Conservation (phyloP, 2,888 invertebrate genomes). For the Dendrolimus houi region DNA sequence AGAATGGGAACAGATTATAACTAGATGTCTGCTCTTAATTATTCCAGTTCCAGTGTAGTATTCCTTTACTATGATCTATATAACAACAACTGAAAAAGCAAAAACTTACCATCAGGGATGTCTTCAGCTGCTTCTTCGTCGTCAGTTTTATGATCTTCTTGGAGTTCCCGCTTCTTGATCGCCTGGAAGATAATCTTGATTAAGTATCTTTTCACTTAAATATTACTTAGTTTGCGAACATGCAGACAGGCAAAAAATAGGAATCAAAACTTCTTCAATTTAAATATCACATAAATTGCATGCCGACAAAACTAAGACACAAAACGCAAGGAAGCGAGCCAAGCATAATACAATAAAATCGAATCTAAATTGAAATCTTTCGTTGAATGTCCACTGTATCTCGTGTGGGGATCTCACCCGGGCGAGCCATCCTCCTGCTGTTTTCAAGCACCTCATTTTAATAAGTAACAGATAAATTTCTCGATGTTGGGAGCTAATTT, state of each 20-base stretch:
- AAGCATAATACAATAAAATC: constrained; percentile 55
- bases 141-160: constrained; percentile 61
- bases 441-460: constrained; percentile 72
- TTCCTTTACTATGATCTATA: no score
- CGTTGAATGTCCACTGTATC: constrained; percentile 51
- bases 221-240: constrained; percentile 12
- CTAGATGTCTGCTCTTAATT: no score
- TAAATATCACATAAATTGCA: constrained; percentile 33
- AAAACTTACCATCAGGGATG: constrained; percentile 56
- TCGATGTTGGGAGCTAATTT: constrained; percentile 42
- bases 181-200: constrained; percentile 48
- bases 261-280: constrained; percentile 17
- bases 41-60: no score
- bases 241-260: constrained; percentile 26
- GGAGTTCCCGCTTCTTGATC: constrained; percentile 64
- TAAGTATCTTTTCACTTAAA: constrained; percentile 16
- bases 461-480: constrained; percentile 39
- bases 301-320: constrained; percentile 21
- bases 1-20: no score
- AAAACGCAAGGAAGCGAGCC: constrained; percentile 51
- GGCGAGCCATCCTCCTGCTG: constrained; percentile 70
- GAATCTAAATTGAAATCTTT: constrained; percentile 69
- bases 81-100: no score
- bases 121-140: constrained; percentile 56
- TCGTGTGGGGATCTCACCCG: constrained; percentile 64